These are phyloP conservation scores for Heterodera filipjevi DNA, from an alignment of 2,888 invertebrate species.

Conservation along the genomic window DNA sequence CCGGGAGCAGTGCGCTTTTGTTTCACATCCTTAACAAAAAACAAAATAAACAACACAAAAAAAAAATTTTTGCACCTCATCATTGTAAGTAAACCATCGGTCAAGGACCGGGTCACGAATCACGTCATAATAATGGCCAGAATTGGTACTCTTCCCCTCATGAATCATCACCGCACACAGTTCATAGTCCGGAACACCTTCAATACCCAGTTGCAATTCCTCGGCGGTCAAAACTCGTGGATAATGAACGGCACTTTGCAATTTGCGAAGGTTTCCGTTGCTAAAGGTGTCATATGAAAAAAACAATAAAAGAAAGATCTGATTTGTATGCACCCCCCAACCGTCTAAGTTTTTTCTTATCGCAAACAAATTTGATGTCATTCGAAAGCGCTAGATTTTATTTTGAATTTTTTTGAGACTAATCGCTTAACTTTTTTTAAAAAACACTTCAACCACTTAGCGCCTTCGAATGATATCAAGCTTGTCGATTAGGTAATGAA, in stretches of 20 bases:
- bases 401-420: too few relatives aligned
- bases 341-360: too few relatives aligned
- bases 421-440: too few relatives aligned
- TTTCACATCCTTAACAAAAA: conserved; percentile 27
- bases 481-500: too few relatives aligned
- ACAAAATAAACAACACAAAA: background rate
- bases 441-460: too few relatives aligned
- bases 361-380: too few relatives aligned
- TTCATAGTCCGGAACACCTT: conserved; percentile 67
- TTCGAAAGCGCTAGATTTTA: too few relatives aligned
- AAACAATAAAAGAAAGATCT: too few relatives aligned
- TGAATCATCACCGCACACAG: conserved; percentile 75
- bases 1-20: conserved; percentile 36
- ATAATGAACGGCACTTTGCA: conserved; percentile 54
- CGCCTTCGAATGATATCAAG: too few relatives aligned
- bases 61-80: conserved; percentile 68
- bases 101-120: conserved; percentile 69
- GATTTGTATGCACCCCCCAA: too few relatives aligned
- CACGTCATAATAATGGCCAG: conserved; percentile 74
- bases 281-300: conserved; percentile 42
- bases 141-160: conserved; percentile 73
- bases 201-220: conserved; percentile 23
- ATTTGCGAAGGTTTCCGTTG: conserved; percentile 53
- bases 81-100: conserved; percentile 75
- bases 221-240: conserved; percentile 31